Base-by-base conservation (phyloP, 2,113 vertebrate species). In the Sporophila hypoxantha region DNA sequence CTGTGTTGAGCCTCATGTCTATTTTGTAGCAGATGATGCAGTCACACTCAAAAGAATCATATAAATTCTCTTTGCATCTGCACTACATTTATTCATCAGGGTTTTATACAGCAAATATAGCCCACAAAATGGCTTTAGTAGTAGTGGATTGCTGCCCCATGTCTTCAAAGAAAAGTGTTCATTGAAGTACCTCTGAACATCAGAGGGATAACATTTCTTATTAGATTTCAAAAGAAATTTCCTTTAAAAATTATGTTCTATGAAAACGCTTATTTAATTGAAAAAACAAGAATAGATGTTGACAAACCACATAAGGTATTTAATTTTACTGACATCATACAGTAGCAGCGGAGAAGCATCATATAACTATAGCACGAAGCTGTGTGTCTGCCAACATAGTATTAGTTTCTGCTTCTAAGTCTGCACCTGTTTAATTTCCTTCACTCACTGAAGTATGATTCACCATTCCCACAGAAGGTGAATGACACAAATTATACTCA, bases 251-350 rank as follows among this genome's bases (percentile, higher is more conserved):
- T 12, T 42, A 32, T 5, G 9, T 78, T 85, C 76, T 60, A 79
- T 10, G 50, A 92, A 92, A 88, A 49, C 9, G 64, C 75, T 73
- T 64, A 73, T 64, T 82, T 77, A 61, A 81, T 71, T 84, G 56
- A 69, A 84, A 52, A 42, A 25, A 0, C 71, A 69, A 82, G 64
- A 94, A 96, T 94, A 93, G 91, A 94, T 70, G 41, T 55, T 91
- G 88, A 95, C 59, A 91, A 85, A 82, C 90, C 41, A 90, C 23
- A 25, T 49, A 67, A 14, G 53, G 73, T 86, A 96, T 91, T 85
- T 87, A 56, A 83, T 88, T 93, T 92, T 93, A 87, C 88, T 95
- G 92, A 89, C 92, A 92, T 92, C 89, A 95, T 71, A 90, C 87
- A 92, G 92, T 39, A 92, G 76, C 69, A 92, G 65, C 22, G n/a